Conservation (phyloP, 2,113 vertebrate genomes). For the Pongo pygmaeus region DNA sequence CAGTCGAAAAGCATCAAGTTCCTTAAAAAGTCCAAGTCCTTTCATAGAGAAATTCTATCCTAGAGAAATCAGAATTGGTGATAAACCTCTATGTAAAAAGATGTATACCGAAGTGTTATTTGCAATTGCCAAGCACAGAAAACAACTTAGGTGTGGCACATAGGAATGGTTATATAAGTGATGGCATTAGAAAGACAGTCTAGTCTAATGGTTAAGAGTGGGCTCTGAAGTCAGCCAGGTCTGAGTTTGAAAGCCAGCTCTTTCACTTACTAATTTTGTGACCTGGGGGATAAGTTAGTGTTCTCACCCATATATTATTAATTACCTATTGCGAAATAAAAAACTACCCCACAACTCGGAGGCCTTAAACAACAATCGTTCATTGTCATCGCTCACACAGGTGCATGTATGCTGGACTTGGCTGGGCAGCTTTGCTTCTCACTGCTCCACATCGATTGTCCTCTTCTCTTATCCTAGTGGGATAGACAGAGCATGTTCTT, state of each 20-base stretch:
- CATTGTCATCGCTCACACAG: no score
- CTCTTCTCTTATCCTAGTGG: not conserved
- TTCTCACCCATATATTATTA: not conserved
- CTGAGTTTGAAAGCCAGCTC: not conserved
- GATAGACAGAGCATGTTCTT: not conserved
- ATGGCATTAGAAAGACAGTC: not conserved
- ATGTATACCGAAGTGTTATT: not conserved
- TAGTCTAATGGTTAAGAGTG: not conserved
- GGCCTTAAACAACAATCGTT: not conserved
- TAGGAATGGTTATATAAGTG: not conserved
- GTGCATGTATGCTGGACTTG: not conserved
- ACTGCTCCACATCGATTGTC: rapidly evolving
- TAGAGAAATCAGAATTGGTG: not conserved
- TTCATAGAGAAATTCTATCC: not conserved
- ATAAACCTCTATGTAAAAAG: not conserved
- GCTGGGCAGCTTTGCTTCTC: not conserved
- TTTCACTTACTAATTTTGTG: not conserved
- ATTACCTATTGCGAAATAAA: not conserved
- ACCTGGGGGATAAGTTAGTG: not conserved
- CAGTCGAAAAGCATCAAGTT: not conserved
- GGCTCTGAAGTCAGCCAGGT: no score
- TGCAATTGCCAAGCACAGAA: not conserved
- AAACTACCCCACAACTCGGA: not conserved
- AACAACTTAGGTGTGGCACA: not conserved
- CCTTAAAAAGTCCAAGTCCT: not conserved